A percentile compares a stretch with the other conserved stretches of the same genome.
Conservation (phyloP, 2,797 vertebrate species). For the Aldrovandia affinis region DNA sequence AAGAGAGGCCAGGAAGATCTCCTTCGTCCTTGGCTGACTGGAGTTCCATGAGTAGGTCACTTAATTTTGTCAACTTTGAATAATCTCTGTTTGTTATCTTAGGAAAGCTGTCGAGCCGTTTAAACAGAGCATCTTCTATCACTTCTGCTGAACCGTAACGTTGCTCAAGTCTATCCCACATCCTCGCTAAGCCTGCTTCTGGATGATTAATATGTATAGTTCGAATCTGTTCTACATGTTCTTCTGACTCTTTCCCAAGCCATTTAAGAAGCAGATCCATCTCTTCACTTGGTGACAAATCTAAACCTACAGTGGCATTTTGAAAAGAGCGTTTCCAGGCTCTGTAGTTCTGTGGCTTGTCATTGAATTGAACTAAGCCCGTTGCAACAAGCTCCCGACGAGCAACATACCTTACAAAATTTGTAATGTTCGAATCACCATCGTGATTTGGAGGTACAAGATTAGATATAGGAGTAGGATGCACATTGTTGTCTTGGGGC, state of each 20-base stretch:
- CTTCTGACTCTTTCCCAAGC: conserved; percentile 47
- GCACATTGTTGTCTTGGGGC: neutral
- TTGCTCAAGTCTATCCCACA: conserved; percentile 37
- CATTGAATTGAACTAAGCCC: conserved; percentile 48
- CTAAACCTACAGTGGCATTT: conserved; percentile 22
- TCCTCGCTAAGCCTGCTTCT: conserved; percentile 34
- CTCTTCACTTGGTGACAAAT: conserved; percentile 35
- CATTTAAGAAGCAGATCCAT: conserved; percentile 48
- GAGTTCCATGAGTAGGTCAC: conserved; percentile 42
- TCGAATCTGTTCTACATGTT: conserved; percentile 48
- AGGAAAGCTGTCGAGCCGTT: conserved; percentile 37
- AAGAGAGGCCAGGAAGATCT: conserved; percentile 40
- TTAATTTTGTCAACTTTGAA: conserved; percentile 29
- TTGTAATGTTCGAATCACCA: neutral
- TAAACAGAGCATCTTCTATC: conserved; percentile 38
- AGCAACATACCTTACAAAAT: conserved; percentile 46
- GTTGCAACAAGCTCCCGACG: conserved; percentile 36
- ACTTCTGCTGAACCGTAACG: conserved; percentile 34
- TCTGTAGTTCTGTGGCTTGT: conserved; percentile 46
- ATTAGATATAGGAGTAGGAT: neutral
- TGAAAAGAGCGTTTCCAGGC: conserved; percentile 43
- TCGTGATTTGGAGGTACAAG: neutral
- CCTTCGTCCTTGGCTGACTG: conserved; percentile 30
- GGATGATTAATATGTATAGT: conserved; percentile 42
- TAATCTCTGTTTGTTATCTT: conserved; percentile 32